These are phyloP conservation scores for Heliconius hewitsoni DNA, from an alignment of 1,140 invertebrate genomes.

Conservation along the genomic window DNA sequence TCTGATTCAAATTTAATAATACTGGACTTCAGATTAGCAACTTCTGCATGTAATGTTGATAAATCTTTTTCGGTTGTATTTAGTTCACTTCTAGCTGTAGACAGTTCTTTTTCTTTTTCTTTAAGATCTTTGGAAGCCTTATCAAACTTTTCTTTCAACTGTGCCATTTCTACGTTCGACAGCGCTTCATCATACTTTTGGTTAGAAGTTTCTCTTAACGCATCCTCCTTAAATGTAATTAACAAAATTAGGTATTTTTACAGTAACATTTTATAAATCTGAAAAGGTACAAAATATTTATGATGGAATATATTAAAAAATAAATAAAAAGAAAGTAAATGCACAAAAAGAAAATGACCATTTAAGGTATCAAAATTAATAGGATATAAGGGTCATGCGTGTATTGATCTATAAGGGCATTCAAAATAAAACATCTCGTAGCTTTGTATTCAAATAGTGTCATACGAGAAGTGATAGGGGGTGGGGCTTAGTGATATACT, in stretches of 20 bases:
- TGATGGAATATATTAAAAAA: neutral
- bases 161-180: constrained; percentile 80
- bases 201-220: constrained; percentile 78
- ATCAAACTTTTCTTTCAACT: constrained; percentile 79
- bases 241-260: neutral
- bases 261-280: neutral
- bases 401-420: neutral
- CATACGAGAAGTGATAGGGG: neutral
- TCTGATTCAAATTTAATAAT: constrained; percentile 84
- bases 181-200: constrained; percentile 79
- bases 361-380: neutral
- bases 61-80: constrained; percentile 75
- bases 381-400: constrained; percentile 22
- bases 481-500: neutral
- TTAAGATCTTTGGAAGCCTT: constrained; percentile 69
- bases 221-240: constrained; percentile 71
- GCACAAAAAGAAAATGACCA: neutral
- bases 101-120: constrained; percentile 71
- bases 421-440: constrained; percentile 1
- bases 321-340: neutral
- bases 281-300: neutral
- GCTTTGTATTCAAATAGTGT: constrained; percentile 5
- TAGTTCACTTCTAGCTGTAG: constrained; percentile 58
- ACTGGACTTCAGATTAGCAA: constrained; percentile 82
- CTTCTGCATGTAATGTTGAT: constrained; percentile 77